Evolutionary conservation across 2,888 invertebrate species (phyloP), one percentile per base, ranked within the genome.

Genomic region (Cactoblastis cactorum): DNA sequence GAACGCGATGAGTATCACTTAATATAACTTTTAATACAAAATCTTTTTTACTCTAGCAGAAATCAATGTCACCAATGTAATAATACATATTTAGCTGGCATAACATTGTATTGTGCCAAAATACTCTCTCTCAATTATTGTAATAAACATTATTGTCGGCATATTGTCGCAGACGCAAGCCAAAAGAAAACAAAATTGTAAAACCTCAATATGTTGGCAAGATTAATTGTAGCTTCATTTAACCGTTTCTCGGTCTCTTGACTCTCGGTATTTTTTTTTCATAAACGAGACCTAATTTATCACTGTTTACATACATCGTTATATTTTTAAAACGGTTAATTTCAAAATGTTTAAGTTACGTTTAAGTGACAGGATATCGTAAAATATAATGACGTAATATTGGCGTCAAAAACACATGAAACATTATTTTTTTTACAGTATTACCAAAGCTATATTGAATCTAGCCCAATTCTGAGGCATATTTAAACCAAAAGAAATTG

Each of bases 121-220:
- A 15, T 14, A 28, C 15, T 32, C 8, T 28, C 28, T 9, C 28
- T 43, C 28, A 37, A 54, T 49, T 14, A 49, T 50, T 22, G 53
- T n/a, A 22, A 41, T 39, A 8, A 24, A 22, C 41, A 41, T 41
- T 24, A 28, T 32, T 17, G 43, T 15, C 15, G 43, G 8, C 24
- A 9, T 24, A 28, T 32, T 17, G 43, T 15, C 15, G 43, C 14
- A 43, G 14, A 43, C 8, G 15, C 9, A 28, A 43, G 28, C 43
- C 43, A 43, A 43, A 28, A 24, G 32, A 43, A 43, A 43, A 28
- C 28, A 14, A 14, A 43, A 43, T 17, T 28, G 28, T 12, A 41
- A 39, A 22, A 11, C 22, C 22, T 41, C 43, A 32, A 43, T 43
- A 32, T 17, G 28, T 43, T 24, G 15, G 14, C 28, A 15, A 43